Conservation (phyloP, 2,113 vertebrate species). For the Bujurquina vittata region DNA sequence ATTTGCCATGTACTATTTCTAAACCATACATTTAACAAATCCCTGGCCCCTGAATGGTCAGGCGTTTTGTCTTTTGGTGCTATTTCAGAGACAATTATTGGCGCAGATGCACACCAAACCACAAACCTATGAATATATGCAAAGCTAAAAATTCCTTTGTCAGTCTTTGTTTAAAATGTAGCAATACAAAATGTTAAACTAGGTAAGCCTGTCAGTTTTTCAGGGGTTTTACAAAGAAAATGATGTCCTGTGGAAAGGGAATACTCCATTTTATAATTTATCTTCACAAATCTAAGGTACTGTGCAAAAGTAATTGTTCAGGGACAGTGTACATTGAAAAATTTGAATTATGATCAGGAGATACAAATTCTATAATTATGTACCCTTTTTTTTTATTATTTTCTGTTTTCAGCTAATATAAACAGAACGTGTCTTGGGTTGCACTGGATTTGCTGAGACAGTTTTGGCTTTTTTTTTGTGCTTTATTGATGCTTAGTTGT, state of each 20-base stretch:
- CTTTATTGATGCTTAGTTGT: constrained; percentile 58
- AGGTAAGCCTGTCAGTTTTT: constrained; percentile 70
- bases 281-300: constrained; percentile 79
- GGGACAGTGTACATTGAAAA: constrained; percentile 74
- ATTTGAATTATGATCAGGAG: constrained; percentile 74
- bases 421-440: constrained; percentile 79
- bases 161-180: constrained; percentile 73
- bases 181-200: constrained; percentile 75
- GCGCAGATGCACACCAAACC: constrained; percentile 63
- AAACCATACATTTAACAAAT: constrained; percentile 66
- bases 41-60: constrained; percentile 56
- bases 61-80: constrained; percentile 78
- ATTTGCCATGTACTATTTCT: constrained; percentile 67
- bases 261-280: constrained; percentile 78
- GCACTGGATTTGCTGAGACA: constrained; percentile 83
- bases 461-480: constrained; percentile 57
- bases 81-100: constrained; percentile 70
- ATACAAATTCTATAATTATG: constrained; percentile 70
- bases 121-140: constrained; percentile 75
- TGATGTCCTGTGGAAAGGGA: constrained; percentile 78
- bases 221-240: constrained; percentile 75
- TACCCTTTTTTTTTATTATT: constrained; percentile 68
- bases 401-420: constrained; percentile 64
- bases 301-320: constrained; percentile 82
- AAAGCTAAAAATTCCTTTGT: constrained; percentile 64